Base-by-base conservation (phyloP, 2,888 invertebrate species). In the Epistrophella euchroma region DNA sequence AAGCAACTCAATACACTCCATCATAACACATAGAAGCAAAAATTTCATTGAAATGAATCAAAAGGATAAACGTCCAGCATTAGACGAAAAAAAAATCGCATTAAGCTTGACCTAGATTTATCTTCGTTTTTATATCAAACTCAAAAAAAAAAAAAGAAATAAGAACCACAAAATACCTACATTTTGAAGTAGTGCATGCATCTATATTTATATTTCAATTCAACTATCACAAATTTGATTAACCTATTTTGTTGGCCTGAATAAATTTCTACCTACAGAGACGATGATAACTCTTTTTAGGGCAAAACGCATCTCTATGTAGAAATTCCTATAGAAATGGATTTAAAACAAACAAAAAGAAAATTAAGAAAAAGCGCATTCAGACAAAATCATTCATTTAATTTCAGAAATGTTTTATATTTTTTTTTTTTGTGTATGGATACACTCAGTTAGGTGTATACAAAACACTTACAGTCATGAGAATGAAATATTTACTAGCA, bases 241-340 rank as follows among this genome's bases (percentile, higher is more conserved):
- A 66, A 66, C 66, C 66, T 66, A 66, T 66, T 66, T 66, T 47
- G 9, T 25, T 66, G 66, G 19, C 66, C 66, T 66, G 32, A 47
- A 66, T 66, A 66, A 47, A 32, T 15, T 52, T 52, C 28, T 19
- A 47, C 19, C 19, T 35, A 32, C n/a, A n/a, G 13, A 32, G 28
- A 47, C 47, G 45, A 66, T 19, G 45, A 66, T 19, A 17, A 35
- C 19, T 62, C 52, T 7, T 15, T 25, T 2, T 62, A 43, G 4
- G 6, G 1, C 15, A 66, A 47, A 64, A 66, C 66, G 66, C 66
- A 66, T 45, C 19, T 15, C 15, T 13, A 28, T 9, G 4, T 64
- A 64, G 28, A 32, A 2, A 17, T 32, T 22, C 9, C 40, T 60
- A 28, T 3, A 28, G 28, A 45, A 45, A 17, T 13, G 32, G 32